These are phyloP conservation scores for Pogonophryne albipinna DNA, from an alignment of 2,797 vertebrate species.

Conservation along the genomic window DNA sequence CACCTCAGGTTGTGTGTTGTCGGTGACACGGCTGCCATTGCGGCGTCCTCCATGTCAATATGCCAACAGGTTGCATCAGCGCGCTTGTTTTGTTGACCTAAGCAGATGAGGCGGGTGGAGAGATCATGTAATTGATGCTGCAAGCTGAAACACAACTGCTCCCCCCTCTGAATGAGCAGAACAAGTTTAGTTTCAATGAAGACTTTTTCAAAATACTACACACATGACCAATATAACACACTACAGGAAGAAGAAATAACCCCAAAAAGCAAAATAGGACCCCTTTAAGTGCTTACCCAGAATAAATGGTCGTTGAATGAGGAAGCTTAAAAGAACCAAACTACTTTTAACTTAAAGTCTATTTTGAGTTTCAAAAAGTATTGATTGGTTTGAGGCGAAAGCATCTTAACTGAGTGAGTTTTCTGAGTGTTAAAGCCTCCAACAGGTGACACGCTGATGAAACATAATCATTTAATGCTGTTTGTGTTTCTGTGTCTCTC, in stretches of 20 bases:
- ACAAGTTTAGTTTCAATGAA: not conserved
- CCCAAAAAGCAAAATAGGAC: no score
- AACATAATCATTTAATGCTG: conserved; percentile 11
- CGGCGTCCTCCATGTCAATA: conserved; percentile 48
- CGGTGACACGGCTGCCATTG: conserved; percentile 27
- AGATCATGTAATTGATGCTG: conserved; percentile 40
- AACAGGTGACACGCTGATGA: conserved; percentile 19
- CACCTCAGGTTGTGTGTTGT: conserved; percentile 5
- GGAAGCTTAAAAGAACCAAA: no score
- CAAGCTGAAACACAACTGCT: conserved; percentile 19
- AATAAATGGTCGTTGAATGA: no score
- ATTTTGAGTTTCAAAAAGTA: no score
- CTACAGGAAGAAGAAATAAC: no score
- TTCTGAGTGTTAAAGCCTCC: not conserved
- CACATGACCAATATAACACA: no score
- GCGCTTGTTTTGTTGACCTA: conserved; percentile 27
- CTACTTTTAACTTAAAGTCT: no score
- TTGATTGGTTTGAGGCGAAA: no score
- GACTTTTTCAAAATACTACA: no score
- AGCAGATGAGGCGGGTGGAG: conserved; percentile 37
- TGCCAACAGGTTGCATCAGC: conserved; percentile 65
- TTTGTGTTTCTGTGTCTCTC: conserved; percentile 15
- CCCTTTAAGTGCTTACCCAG: no score
- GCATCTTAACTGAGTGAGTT: no score
- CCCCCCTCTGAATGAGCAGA: not conserved